phyloP scores from a whole-genome alignment of 2,113 vertebrate genomes.

The Pica pica region DNA sequence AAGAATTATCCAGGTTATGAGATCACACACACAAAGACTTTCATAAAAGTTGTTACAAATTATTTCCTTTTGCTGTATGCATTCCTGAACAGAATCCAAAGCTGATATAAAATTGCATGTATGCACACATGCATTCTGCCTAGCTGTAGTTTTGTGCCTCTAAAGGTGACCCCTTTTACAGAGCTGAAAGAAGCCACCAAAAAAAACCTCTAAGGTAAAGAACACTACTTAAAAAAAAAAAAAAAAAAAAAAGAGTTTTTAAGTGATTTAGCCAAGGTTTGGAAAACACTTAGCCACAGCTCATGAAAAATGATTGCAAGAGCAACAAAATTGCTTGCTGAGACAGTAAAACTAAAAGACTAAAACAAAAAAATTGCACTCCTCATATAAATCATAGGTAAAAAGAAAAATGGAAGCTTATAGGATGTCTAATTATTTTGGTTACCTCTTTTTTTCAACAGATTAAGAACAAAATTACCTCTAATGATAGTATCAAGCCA shows the following conservation, averaged over 20 bases:
- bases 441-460: not conserved
- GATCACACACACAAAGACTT: not conserved
- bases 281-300: not conserved
- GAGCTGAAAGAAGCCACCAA: not conserved
- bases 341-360: not conserved
- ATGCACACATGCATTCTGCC: not conserved
- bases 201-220: not conserved
- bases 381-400: not conserved
- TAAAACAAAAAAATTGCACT: not conserved
- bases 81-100: not conserved
- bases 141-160: not conserved
- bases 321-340: not conserved
- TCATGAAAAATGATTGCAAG: not conserved
- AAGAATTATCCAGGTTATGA: not conserved
- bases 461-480: not conserved
- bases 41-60: not conserved
- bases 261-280: not conserved
- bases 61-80: not conserved
- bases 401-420: not conserved
- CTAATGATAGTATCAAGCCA: not conserved
- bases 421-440: not conserved
- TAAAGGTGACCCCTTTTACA: not conserved
- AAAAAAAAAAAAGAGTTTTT: not conserved
- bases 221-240: not conserved
- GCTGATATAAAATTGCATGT: not conserved